Percentiles rank a stretch among this genome's conserved stretches.
Conservation (phyloP, 1,140 invertebrate genomes). For the Probaryconus sp. region DNA sequence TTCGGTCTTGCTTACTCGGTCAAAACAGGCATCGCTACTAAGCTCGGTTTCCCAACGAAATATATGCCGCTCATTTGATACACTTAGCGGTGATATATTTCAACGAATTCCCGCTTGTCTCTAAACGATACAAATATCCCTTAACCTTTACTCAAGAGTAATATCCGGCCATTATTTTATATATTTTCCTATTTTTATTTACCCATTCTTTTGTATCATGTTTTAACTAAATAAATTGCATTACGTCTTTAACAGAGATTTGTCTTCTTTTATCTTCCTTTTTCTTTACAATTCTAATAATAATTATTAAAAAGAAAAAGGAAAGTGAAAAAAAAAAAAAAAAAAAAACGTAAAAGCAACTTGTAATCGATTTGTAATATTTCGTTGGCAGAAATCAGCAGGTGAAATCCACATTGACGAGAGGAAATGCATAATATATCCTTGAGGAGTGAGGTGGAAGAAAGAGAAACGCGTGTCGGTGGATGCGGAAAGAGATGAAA, state of each 20-base stretch:
- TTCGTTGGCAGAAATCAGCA: too few species aligned
- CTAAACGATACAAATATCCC: constrained; percentile 53
- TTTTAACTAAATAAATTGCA: too few species aligned
- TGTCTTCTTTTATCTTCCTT: too few species aligned
- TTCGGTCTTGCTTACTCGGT: constrained; percentile 45
- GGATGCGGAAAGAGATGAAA: constrained; percentile 42
- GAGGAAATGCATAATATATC: constrained; percentile 48
- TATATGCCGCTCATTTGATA: constrained; percentile 54
- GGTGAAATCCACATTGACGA: too few species aligned
- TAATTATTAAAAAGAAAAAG: too few species aligned
- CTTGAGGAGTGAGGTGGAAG: constrained; percentile 33
- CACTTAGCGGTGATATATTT: constrained; percentile 50
- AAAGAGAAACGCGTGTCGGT: constrained; percentile 26
- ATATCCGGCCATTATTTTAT: constrained; percentile 27
- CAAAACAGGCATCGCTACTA: constrained; percentile 11
- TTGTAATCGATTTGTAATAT: too few species aligned
- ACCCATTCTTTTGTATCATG: too few species aligned
- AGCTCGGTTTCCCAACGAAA: constrained; percentile 19
- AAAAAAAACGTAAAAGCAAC: too few species aligned
- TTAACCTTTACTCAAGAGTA: constrained; percentile 41
- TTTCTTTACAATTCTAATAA: too few species aligned
- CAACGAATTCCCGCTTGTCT: neutral
- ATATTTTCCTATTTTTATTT: too few species aligned
- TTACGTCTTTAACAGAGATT: too few species aligned
- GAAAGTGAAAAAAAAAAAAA: too few species aligned